phyloP scores from a whole-genome alignment of 2,797 vertebrate genomes.

The Balearica regulorum region DNA sequence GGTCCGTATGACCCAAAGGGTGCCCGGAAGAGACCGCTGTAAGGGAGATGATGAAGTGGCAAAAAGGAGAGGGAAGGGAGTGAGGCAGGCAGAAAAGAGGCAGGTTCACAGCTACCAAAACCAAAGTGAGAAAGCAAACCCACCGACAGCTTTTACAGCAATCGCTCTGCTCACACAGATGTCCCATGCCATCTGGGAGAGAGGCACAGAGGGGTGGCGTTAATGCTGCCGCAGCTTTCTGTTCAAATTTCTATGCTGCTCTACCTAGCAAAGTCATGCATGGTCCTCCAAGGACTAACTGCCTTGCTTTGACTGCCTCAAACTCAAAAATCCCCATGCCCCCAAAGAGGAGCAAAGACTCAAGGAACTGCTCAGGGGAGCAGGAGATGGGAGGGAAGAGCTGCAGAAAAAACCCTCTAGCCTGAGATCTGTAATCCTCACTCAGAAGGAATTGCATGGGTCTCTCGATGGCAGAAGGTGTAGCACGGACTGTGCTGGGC shows the following conservation, averaged over 20 bases:
- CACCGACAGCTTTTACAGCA: not conserved
- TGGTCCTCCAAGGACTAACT: not conserved
- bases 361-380: not conserved
- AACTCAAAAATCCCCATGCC: not conserved
- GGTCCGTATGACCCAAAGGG: accelerated
- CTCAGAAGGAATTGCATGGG: not conserved
- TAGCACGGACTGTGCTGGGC: not conserved
- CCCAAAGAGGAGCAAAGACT: not conserved
- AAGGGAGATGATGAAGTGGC: not conserved
- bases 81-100: not conserved
- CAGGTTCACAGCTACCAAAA: not conserved
- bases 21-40: not conserved
- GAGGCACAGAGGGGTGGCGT: not conserved
- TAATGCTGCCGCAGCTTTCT: not conserved
- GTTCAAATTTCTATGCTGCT: not conserved
- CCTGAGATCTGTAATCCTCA: not conserved
- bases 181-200: not conserved
- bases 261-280: not conserved
- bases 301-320: not conserved
- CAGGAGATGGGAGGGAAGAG: not conserved
- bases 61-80: not conserved
- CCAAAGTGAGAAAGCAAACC: not conserved
- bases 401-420: not conserved
- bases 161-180: not conserved
- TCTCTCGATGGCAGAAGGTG: not conserved